These are phyloP conservation scores for Drymodes brunneopygia DNA, from an alignment of 2,113 vertebrate genomes.

Conservation along the genomic window DNA sequence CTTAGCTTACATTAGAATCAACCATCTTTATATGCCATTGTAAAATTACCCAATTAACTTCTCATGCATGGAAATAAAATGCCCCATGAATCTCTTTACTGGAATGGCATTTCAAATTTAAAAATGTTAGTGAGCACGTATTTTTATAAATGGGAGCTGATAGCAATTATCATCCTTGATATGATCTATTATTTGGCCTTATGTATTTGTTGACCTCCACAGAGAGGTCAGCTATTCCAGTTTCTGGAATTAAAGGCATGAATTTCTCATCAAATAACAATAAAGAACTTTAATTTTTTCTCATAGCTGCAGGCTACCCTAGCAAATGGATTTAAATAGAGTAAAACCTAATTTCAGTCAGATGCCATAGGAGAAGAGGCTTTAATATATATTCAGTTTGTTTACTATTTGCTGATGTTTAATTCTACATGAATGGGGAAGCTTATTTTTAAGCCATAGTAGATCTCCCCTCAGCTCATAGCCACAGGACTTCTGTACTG, in stretches of 20 bases:
- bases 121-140: neutral
- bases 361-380: neutral
- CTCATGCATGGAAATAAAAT: neutral
- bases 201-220: neutral
- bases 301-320: neutral
- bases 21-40: neutral
- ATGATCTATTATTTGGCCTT: neutral
- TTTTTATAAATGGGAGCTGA: neutral
- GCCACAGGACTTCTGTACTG: neutral
- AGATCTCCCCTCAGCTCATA: neutral
- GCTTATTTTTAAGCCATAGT: neutral
- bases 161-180: neutral
- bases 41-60: constrained; percentile 20
- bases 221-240: neutral
- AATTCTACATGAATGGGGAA: neutral
- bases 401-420: neutral
- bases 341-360: neutral
- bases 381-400: neutral
- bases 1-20: neutral
- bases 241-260: constrained; percentile 18
- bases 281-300: constrained; percentile 4
- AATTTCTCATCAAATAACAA: constrained; percentile 27
- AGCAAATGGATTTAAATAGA: neutral
- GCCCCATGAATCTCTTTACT: neutral
- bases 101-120: neutral